Evolutionary conservation across 2,113 vertebrate genomes (phyloP).

Genomic region (Phycodurus eques): DNA sequence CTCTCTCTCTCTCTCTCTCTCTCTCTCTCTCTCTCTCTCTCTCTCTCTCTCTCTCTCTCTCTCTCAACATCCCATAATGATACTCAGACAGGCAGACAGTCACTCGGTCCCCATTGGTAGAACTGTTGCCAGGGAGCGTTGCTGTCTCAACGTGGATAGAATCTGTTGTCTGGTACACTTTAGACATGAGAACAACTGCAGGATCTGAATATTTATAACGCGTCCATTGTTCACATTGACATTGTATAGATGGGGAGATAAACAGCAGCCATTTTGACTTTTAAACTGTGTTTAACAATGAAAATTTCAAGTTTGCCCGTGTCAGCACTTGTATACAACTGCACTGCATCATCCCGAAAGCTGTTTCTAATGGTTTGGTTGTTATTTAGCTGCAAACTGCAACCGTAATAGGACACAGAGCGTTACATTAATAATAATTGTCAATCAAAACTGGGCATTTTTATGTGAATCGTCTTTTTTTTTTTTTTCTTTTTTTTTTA

Average conservation of each 20-base stretch:
- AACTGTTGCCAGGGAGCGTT: slow-evolving; percentile 76
- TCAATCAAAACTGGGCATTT: background rate
- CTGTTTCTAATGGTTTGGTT: background rate
- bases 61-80: slow-evolving; percentile 70
- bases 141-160: slow-evolving; percentile 72
- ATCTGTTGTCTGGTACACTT: slow-evolving; percentile 74
- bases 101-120: slow-evolving; percentile 70
- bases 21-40: slow-evolving; percentile 29
- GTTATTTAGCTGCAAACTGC: background rate
- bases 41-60: slow-evolving; percentile 39
- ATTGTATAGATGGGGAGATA: slow-evolving; percentile 53
- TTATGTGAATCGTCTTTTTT: too few species aligned
- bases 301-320: background rate
- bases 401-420: background rate
- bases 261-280: background rate
- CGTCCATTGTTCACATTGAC: slow-evolving; percentile 65
- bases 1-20: slow-evolving; percentile 43
- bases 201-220: slow-evolving; percentile 81
- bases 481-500: too few species aligned
- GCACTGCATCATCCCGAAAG: background rate
- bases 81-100: slow-evolving; percentile 70
- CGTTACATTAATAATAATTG: background rate
- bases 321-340: slow-evolving; percentile 6
- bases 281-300: background rate
- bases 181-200: slow-evolving; percentile 77